Evolutionary conservation across 2,797 vertebrate genomes (phyloP).

Genomic region (Erpetoichthys calabaricus): DNA sequence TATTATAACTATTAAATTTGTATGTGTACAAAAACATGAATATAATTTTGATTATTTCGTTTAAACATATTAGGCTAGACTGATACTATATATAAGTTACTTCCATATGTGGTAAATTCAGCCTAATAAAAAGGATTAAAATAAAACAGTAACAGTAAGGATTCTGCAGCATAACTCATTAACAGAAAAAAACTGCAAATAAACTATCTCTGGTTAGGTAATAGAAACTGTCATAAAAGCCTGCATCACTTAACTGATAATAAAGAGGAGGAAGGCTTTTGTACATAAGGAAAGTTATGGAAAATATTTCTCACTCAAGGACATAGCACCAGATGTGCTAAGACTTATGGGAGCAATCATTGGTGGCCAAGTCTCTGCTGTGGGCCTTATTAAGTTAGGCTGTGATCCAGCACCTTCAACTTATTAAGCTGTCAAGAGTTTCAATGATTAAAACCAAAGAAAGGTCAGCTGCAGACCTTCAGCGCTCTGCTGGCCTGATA

Average conservation of each 20-base stretch:
- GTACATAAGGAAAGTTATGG: constrained; percentile 82
- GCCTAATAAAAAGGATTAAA: no score
- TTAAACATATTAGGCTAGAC: no score
- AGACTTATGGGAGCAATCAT: constrained; percentile 98
- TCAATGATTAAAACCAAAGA: constrained; percentile 98
- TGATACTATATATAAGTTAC: no score
- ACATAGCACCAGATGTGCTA: constrained; percentile 86
- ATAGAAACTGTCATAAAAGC: constrained; percentile 9
- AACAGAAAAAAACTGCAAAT: constrained; percentile 4
- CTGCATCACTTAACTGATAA: constrained; percentile 68
- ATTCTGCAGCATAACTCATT: constrained; percentile 13
- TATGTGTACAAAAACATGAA: no score
- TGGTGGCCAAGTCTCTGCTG: constrained; percentile 83
- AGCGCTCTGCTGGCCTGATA: constrained; percentile 73
- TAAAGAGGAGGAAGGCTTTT: constrained; percentile 65
- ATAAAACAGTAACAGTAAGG: not conserved
- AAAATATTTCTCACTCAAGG: constrained; percentile 92
- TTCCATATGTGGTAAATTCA: no score
- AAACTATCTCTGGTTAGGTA: no score
- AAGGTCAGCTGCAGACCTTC: constrained; percentile 88
- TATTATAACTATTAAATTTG: no score
- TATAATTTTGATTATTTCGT: no score
- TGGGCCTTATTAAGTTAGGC: constrained; percentile 93
- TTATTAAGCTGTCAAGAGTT: constrained; percentile 97
- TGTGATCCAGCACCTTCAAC: constrained; percentile 94